Conservation (phyloP, 2,888 invertebrate genomes). For the Apamea crenata region DNA sequence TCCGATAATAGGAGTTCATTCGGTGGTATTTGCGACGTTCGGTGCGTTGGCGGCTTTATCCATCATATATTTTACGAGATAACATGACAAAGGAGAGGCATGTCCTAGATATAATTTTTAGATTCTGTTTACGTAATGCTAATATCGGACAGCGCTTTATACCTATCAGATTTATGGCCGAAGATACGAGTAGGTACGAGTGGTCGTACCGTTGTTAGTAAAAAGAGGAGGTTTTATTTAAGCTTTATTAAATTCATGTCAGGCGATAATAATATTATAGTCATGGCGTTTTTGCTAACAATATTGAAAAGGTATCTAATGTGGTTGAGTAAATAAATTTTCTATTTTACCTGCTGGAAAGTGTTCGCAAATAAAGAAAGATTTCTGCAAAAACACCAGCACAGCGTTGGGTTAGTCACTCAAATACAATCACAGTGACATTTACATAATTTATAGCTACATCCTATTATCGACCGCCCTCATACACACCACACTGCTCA, state of each 20-base stretch:
- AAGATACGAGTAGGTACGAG: constrained; percentile 20
- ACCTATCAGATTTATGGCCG: constrained; percentile 30
- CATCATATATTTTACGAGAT: constrained; percentile 56
- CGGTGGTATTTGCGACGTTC: constrained; percentile 16
- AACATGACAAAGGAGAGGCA: constrained; percentile 42
- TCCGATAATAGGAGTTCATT: constrained; percentile 50
- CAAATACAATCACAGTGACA: not conserved
- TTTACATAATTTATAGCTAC: not conserved
- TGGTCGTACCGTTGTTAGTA: constrained; percentile 7
- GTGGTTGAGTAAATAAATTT: not conserved
- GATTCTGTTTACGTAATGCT: constrained; percentile 59
- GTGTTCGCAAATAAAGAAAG: not conserved
- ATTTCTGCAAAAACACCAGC: not conserved
- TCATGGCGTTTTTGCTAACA: not conserved
- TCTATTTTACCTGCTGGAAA: not conserved
- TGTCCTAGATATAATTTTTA: constrained; percentile 46
- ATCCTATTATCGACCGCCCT: not conserved
- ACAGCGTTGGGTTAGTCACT: not conserved
- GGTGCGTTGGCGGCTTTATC: constrained; percentile 31
- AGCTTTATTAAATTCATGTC: not conserved
- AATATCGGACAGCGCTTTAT: constrained; percentile 53
- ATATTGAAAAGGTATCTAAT: not conserved
- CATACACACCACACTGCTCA: constrained; percentile 7
- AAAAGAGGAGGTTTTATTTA: constrained; percentile 3
- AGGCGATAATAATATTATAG: not conserved